Conservation (phyloP, 1,140 invertebrate species). For the Paracyclopina nana region DNA sequence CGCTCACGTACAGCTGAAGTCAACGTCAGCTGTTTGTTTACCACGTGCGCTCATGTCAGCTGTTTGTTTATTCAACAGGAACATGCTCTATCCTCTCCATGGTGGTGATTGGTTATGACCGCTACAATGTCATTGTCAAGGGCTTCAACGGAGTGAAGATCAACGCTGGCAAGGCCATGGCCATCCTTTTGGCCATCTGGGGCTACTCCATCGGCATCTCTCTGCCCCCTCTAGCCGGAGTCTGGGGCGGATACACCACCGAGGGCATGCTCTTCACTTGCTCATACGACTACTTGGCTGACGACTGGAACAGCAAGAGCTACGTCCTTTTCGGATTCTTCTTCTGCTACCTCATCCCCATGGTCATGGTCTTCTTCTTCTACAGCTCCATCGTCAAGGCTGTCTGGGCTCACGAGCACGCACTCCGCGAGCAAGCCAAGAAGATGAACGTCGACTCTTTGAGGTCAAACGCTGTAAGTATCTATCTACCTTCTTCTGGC, state of each 20-base stretch:
- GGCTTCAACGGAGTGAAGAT: constrained; percentile 23
- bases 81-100: constrained; percentile 16
- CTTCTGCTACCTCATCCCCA: constrained; percentile 21
- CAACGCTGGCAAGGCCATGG: constrained; percentile 20
- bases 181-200: constrained; percentile 22
- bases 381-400: constrained; percentile 30
- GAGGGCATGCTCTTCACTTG: constrained; percentile 23
- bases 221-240: constrained; percentile 22
- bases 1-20: too few species aligned
- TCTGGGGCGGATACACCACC: constrained; percentile 23
- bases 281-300: constrained; percentile 22
- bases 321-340: constrained; percentile 20
- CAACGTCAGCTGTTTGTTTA: too few species aligned
- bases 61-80: too few species aligned
- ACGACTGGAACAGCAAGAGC: constrained; percentile 13
- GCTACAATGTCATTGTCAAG: constrained; percentile 25
- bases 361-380: constrained; percentile 24
- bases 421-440: constrained; percentile 28
- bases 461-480: constrained; percentile 22
- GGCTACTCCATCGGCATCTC: constrained; percentile 22
- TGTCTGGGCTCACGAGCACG: constrained; percentile 29
- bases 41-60: too few species aligned
- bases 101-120: constrained; percentile 18
- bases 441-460: constrained; percentile 28
- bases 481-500: background rate